phyloP scores from a whole-genome alignment of 53 echinoderm and acorn worm species.

The Echinometra lucunter region DNA sequence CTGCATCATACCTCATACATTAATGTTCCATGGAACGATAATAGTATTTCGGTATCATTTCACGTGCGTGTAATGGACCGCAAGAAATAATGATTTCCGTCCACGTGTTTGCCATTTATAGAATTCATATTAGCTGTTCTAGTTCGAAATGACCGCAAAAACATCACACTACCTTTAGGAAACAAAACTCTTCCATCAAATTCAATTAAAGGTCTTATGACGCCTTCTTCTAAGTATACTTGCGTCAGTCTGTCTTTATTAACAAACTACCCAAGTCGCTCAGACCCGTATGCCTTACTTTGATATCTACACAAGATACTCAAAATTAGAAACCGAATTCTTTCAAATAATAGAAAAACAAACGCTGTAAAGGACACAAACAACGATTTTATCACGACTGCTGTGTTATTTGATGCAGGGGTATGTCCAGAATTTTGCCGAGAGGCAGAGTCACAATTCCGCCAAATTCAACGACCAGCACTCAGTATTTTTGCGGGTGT shows the following conservation, averaged over 20 bases:
- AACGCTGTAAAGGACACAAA: background rate
- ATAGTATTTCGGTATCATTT: too few species aligned
- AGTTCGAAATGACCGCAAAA: background rate
- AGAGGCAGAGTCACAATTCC: too few species aligned
- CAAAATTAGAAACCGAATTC: background rate
- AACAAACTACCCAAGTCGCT: background rate
- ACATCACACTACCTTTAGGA: background rate
- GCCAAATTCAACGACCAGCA: too few species aligned
- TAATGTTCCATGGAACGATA: too few species aligned
- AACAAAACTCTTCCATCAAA: background rate
- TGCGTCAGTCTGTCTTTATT: constrained; percentile 7
- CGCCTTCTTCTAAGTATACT: background rate
- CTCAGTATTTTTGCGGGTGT: too few species aligned
- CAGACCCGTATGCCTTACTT: constrained; percentile 2
- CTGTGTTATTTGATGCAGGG: background rate
- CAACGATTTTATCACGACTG: background rate
- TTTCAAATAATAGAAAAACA: background rate
- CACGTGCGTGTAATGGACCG: too few species aligned
- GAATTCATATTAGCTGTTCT: background rate
- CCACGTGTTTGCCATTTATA: background rate
- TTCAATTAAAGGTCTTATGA: constrained; percentile 16
- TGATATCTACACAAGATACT: background rate
- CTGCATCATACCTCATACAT: too few species aligned
- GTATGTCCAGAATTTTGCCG: too few species aligned
- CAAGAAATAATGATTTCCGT: too few species aligned